A percentile compares a stretch with the other conserved stretches of the same genome.
Conservation (phyloP, 1,140 invertebrate genomes). For the Neodiprion virginianus region DNA sequence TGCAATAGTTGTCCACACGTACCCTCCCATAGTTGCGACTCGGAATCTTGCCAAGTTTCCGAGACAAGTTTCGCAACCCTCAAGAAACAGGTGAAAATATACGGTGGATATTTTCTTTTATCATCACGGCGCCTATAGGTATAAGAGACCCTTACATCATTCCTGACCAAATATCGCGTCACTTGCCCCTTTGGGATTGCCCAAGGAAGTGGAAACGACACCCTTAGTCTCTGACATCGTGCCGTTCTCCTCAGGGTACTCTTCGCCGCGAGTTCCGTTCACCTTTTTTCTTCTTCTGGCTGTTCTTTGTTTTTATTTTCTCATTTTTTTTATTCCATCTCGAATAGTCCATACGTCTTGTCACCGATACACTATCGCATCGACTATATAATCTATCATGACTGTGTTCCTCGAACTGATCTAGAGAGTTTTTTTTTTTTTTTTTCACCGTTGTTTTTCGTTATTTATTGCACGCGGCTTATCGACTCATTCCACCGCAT, state of each 20-base stretch:
- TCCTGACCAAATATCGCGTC: constrained; percentile 5
- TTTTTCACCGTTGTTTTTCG: background rate
- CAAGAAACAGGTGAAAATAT: background rate
- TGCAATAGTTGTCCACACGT: too few species aligned
- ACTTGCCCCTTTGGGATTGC: background rate
- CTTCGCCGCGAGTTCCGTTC: background rate
- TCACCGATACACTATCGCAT: background rate
- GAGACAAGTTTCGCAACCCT: background rate
- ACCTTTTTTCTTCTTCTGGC: background rate
- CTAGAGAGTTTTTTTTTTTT: background rate
- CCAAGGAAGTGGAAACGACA: constrained; percentile 1
- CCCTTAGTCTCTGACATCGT: background rate
- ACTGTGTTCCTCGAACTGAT: background rate
- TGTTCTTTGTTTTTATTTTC: background rate
- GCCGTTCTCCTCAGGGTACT: background rate
- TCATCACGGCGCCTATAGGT: background rate
- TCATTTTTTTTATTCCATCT: background rate
- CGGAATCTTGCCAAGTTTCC: background rate
- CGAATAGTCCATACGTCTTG: background rate
- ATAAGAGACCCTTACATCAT: background rate
- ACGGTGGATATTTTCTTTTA: background rate
- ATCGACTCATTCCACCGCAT: too few species aligned
- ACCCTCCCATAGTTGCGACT: background rate
- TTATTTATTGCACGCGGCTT: background rate
- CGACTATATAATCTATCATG: background rate